These are phyloP conservation scores for Antheraea yamamai DNA, from an alignment of 2,888 invertebrate genomes.

Conservation along the genomic window DNA sequence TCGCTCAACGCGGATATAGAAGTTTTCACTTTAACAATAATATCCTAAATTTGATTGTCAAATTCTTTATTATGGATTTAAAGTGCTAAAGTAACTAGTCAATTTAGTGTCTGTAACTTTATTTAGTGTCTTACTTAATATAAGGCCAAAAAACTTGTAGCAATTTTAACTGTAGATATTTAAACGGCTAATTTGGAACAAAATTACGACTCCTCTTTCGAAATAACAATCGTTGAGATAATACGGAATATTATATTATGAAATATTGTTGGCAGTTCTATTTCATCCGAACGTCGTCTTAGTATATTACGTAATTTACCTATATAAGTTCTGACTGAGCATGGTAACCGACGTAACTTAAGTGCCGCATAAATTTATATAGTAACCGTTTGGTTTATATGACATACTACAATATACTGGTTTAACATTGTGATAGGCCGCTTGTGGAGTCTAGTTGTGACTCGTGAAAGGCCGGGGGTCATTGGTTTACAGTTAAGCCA, in stretches of 20 bases:
- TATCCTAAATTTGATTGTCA: too few species aligned
- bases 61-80: too few species aligned
- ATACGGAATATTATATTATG: not conserved
- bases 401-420: not conserved
- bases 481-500: not conserved
- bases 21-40: too few species aligned
- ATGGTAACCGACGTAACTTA: slow-evolving; percentile 2
- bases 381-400: not conserved
- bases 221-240: not conserved
- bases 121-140: too few species aligned
- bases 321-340: not conserved
- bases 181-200: not conserved
- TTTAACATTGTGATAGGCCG: not conserved
- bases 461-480: not conserved
- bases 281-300: not conserved
- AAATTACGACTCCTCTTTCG: not conserved
- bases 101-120: too few species aligned
- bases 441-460: not conserved
- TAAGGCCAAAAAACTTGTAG: too few species aligned
- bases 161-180: not conserved
- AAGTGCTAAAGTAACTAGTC: too few species aligned
- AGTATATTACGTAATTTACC: slow-evolving; percentile 4
- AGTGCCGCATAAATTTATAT: not conserved
- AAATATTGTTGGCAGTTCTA: not conserved
- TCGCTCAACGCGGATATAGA: too few species aligned